These are phyloP conservation scores for Pyrgilauda ruficollis DNA, from an alignment of 2,113 vertebrate species.

Conservation along the genomic window DNA sequence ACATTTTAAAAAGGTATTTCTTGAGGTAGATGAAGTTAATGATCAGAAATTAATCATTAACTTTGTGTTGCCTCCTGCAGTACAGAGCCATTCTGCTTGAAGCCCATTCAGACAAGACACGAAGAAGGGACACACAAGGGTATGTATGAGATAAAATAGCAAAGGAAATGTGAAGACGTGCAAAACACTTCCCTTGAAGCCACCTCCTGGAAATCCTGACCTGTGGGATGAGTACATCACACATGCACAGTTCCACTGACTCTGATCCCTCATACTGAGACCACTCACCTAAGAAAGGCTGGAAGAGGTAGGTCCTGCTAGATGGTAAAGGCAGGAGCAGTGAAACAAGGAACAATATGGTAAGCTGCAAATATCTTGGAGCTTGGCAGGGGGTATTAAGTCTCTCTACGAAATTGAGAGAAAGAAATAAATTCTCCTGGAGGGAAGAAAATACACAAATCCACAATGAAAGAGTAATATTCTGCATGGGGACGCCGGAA, in stretches of 20 bases:
- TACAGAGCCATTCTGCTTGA: background rate
- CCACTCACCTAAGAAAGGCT: background rate
- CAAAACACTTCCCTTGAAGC: background rate
- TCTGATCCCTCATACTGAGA: background rate
- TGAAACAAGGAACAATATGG: background rate
- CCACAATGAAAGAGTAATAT: background rate
- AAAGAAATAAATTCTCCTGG: background rate
- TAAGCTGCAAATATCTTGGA: background rate
- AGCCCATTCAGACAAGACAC: background rate
- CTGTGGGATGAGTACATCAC: background rate
- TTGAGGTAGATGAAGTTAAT: background rate
- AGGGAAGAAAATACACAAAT: fast-evolving
- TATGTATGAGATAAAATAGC: background rate
- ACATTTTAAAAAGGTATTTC: background rate
- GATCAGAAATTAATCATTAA: background rate
- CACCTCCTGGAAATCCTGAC: background rate
- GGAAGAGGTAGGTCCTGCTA: background rate
- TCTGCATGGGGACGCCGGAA: background rate
- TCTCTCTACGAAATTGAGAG: background rate
- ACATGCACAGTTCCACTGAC: background rate
- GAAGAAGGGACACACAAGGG: background rate
- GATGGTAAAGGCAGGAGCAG: background rate
- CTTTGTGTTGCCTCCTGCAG: background rate
- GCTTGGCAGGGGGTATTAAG: background rate
- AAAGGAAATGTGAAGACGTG: background rate